Conservation (phyloP, 2,113 vertebrate species). For the Ciconia maguari region DNA sequence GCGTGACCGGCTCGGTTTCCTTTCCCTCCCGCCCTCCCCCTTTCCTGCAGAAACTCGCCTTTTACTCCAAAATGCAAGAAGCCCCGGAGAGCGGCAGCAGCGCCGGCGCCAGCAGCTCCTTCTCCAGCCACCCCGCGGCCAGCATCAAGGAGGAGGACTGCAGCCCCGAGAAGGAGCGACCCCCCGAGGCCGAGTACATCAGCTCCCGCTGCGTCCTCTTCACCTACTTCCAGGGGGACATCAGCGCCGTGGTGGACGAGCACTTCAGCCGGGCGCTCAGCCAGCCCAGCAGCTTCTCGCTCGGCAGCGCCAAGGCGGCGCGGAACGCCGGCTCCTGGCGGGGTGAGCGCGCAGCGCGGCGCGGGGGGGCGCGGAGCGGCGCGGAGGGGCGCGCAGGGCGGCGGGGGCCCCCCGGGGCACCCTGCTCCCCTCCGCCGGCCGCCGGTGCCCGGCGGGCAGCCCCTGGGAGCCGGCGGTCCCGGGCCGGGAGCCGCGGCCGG, state of each 20-base stretch:
- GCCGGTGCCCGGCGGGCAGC: not conserved
- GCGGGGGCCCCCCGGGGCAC: fast-evolving
- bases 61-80: slow-evolving; percentile 98
- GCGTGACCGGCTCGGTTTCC: not conserved
- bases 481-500: not conserved
- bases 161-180: slow-evolving; percentile 89
- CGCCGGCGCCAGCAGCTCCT: slow-evolving; percentile 71
- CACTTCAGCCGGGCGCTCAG: slow-evolving; percentile 97
- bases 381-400: no score
- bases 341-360: slow-evolving; percentile 59
- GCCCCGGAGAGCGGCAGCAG: slow-evolving; percentile 80
- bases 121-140: slow-evolving; percentile 77
- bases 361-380: fast-evolving
- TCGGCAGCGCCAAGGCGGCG: slow-evolving; percentile 75
- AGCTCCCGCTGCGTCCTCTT: slow-evolving; percentile 94
- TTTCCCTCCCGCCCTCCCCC: not conserved
- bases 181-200: slow-evolving; percentile 94
- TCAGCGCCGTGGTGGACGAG: slow-evolving; percentile 95
- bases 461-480: not conserved
- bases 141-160: slow-evolving; percentile 90
- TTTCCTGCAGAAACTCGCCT: slow-evolving; percentile 85
- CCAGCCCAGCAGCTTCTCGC: slow-evolving; percentile 81
- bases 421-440: not conserved
- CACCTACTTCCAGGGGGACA: slow-evolving; percentile 98
- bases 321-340: slow-evolving; percentile 79